Evolutionary conservation across 2,888 invertebrate species (phyloP).

Genomic region (Agrochola circellaris): DNA sequence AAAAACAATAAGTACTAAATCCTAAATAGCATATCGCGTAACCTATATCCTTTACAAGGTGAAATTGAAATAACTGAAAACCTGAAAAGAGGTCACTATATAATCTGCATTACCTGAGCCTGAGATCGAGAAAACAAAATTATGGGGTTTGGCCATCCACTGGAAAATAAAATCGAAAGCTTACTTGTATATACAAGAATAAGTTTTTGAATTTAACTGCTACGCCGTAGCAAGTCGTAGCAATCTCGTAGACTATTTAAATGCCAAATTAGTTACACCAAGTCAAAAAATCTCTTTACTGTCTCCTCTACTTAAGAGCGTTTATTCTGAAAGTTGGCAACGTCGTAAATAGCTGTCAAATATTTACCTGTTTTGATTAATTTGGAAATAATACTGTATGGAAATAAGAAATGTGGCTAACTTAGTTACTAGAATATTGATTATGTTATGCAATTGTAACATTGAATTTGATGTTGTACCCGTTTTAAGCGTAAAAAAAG

Average conservation of each 20-base stretch:
- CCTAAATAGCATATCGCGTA: too few species aligned
- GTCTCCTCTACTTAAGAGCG: too few species aligned
- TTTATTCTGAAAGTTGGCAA: too few species aligned
- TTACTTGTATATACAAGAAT: neutral
- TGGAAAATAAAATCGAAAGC: neutral
- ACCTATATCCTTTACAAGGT: neutral
- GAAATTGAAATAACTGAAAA: neutral
- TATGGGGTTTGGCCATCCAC: neutral
- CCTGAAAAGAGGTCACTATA: neutral
- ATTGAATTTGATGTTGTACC: too few species aligned
- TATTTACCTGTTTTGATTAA: too few species aligned
- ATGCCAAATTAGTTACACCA: neutral
- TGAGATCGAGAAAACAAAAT: neutral
- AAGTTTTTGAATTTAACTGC: too few species aligned
- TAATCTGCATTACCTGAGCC: neutral
- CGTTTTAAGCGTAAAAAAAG: too few species aligned
- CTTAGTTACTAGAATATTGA: too few species aligned
- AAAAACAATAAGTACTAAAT: neutral
- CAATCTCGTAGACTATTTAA: neutral
- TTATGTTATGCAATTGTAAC: too few species aligned
- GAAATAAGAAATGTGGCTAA: too few species aligned
- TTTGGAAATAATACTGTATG: too few species aligned
- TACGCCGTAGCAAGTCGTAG: neutral
- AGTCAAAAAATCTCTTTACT: neutral
- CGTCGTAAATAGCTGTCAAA: too few species aligned